A percentile compares a stretch with the other conserved stretches of the same genome.
Evolutionary conservation across 1,140 invertebrate species (phyloP).

Genomic region (Rhagoletis zephyria): DNA sequence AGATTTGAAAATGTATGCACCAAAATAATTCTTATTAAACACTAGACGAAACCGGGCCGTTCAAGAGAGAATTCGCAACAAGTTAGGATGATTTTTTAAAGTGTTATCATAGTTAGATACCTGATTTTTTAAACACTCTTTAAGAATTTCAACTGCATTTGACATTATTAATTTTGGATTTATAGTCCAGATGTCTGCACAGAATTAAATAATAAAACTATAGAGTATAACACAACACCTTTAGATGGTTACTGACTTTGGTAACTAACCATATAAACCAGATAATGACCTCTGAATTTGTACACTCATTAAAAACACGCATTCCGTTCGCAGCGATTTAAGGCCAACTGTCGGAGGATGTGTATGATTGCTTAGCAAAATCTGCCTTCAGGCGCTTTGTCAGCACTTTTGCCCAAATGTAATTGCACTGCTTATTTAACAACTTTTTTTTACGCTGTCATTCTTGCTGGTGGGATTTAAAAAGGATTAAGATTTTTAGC

Average conservation of each 20-base stretch:
- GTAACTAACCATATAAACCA: not conserved
- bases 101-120: too few relatives aligned
- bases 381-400: not conserved
- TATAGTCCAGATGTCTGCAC: not conserved
- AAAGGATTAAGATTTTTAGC: conserved; percentile 39
- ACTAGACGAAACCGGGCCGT: too few relatives aligned
- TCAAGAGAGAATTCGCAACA: too few relatives aligned
- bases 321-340: not conserved
- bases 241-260: too few relatives aligned
- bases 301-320: not conserved
- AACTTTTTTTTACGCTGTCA: not conserved
- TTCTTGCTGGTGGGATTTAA: conserved; percentile 2
- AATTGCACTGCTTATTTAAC: not conserved
- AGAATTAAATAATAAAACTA: not conserved
- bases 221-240: too few relatives aligned
- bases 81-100: too few relatives aligned
- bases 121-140: too few relatives aligned
- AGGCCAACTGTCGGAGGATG: not conserved
- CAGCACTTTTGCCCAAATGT: not conserved
- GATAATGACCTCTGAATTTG: not conserved
- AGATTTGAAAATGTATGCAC: too few relatives aligned
- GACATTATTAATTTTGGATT: not conserved
- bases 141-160: not conserved
- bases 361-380: not conserved
- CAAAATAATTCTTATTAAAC: too few relatives aligned